Percentiles rank a stretch among this genome's conserved stretches.
phyloP scores from a whole-genome alignment of 2,113 vertebrate genomes.

The Tetraodon nigroviridis region DNA sequence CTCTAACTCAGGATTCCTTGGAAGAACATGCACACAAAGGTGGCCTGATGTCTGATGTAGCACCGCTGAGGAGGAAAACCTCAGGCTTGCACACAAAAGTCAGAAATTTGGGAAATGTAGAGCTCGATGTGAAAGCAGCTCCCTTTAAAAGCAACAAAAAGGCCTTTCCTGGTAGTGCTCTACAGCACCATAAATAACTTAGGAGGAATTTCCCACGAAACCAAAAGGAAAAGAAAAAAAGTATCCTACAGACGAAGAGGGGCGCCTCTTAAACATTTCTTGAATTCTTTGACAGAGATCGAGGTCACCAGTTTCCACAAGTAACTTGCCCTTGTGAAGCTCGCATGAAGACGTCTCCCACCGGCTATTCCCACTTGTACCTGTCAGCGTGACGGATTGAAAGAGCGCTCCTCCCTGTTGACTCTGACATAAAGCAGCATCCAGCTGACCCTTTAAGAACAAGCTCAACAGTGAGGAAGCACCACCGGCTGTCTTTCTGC shows the following conservation, averaged over 20 bases:
- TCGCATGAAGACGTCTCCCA: neutral
- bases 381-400: neutral
- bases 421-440: neutral
- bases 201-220: neutral
- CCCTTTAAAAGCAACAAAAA: neutral
- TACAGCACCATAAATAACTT: neutral
- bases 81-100: too few relatives aligned
- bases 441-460: neutral
- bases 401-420: constrained; percentile 1
- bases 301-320: constrained; percentile 46
- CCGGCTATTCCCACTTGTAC: constrained; percentile 2
- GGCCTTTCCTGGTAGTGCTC: neutral
- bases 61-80: too few relatives aligned
- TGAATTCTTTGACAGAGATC: constrained; percentile 12
- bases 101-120: too few relatives aligned
- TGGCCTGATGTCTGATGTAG: too few relatives aligned
- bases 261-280: constrained; percentile 7
- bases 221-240: neutral
- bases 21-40: too few relatives aligned
- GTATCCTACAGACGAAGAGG: neutral
- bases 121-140: too few relatives aligned
- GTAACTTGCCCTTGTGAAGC: neutral
- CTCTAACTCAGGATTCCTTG: too few relatives aligned
- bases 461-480: neutral
- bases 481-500: too few relatives aligned